Base-by-base conservation (phyloP, 2,113 vertebrate species). In the Epinephelus fuscoguttatus region DNA sequence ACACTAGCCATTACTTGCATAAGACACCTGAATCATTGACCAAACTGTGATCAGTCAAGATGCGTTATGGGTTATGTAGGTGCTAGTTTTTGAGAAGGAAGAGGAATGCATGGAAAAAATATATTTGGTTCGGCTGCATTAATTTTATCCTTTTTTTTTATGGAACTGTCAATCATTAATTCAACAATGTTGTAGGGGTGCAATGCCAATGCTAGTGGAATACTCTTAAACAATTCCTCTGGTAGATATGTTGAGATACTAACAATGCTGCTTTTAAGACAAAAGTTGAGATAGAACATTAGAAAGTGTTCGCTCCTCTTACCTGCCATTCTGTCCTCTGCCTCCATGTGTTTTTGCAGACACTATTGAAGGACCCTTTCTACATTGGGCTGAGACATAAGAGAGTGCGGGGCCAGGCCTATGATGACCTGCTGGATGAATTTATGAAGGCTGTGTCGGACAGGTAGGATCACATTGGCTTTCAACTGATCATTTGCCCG, bases 361-460 rank as follows among this genome's bases (percentile, higher is more conserved):
- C 92, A 14, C 92, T 99, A 81, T 94, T 99, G 89, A 96, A 97
- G 84, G 98, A 99, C 92, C 97, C 98, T 23, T 88, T 99, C 75
- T 99, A 99, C 92, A 99, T 99, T 70, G 98, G 98, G 21, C 92
- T 99, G 79, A 97, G 96, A 73, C 98, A 98, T 75, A 97, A 96
- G 91, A 94, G 98, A 92, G 88, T 98, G 49, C 96, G 97, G 93
- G 97, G 98, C 78, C 93, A 95, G 90, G 96, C 95, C 66, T 99
- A 99, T 0, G 96, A 99, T 78, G 95, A 96, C 76, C 97, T 99
- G 84, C 92, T 99, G 94, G 98, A 99, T 88, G 98, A 99, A 94
- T 99, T 99, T 88, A 99, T 99, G 98, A 96, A 96, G 92, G 98
- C 98, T 57, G 96, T 98, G 88, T 96, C 97, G 73, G 96, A 96